Evolutionary conservation across 2,888 invertebrate genomes (phyloP).

Genomic region (Eristalis pertinax): DNA sequence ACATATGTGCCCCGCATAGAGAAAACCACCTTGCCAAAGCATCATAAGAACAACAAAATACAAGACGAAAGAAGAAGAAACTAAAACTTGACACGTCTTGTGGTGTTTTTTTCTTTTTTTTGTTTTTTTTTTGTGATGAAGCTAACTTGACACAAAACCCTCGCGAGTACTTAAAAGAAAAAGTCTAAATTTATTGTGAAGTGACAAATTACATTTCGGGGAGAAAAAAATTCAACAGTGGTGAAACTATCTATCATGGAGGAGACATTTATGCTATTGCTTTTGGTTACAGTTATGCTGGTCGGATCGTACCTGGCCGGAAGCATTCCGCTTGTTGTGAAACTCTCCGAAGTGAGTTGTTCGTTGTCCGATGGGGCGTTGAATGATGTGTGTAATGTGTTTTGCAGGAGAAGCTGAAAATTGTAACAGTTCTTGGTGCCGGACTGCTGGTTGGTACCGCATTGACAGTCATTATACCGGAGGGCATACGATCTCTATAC

Average conservation of each 20-base stretch:
- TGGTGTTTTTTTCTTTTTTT: too few relatives aligned
- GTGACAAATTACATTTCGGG: too few relatives aligned
- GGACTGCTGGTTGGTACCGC: conserved; percentile 98
- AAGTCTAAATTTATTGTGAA: too few relatives aligned
- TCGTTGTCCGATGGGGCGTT: too few relatives aligned
- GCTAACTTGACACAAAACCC: neutral
- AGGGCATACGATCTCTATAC: conserved; percentile 94
- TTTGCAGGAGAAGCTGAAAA: conserved; percentile 93
- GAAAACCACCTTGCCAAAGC: neutral
- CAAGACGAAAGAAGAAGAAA: neutral
- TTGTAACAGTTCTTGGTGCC: conserved; percentile 97
- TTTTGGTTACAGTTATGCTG: conserved; percentile 95
- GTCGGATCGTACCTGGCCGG: conserved; percentile 97
- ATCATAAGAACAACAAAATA: conserved; percentile 18
- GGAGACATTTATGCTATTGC: conserved; percentile 90
- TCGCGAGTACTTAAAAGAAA: neutral
- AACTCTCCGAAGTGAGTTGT: conserved; percentile 93
- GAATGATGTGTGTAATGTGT: neutral
- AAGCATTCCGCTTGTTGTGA: conserved; percentile 95
- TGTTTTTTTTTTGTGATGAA: neutral
- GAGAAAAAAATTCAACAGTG: too few relatives aligned
- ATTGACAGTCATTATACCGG: conserved; percentile 98
- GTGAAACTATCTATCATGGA: too few relatives aligned
- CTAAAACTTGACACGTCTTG: conserved; percentile 45
- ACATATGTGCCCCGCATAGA: neutral